Conservation (phyloP, 2,113 vertebrate species). For the Mirounga angustirostris region DNA sequence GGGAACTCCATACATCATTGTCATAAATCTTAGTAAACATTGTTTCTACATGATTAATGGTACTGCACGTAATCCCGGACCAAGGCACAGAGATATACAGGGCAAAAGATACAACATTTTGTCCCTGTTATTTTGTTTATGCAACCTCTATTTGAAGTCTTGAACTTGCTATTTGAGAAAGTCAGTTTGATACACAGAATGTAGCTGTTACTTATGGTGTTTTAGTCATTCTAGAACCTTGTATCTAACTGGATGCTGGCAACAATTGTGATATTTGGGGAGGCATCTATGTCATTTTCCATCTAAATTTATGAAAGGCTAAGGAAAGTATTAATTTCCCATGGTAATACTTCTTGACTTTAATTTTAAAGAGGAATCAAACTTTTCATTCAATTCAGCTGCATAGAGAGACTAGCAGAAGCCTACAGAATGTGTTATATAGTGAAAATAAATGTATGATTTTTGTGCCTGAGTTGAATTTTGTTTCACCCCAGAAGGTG, state of each 20-base stretch:
- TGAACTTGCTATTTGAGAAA: constrained; percentile 13
- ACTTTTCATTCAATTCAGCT: background rate
- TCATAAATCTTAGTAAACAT: background rate
- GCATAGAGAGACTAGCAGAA: background rate
- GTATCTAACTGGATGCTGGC: background rate
- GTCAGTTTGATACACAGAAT: background rate
- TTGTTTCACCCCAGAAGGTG: background rate
- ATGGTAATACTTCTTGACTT: constrained; percentile 28
- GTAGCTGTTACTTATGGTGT: background rate
- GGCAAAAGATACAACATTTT: background rate
- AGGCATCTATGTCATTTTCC: background rate
- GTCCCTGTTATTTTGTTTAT: background rate
- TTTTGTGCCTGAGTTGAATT: constrained; percentile 6
- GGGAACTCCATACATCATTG: background rate
- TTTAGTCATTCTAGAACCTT: constrained; percentile 4
- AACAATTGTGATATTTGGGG: background rate
- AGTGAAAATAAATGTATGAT: background rate
- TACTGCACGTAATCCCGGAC: background rate
- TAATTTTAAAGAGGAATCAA: constrained; percentile 42
- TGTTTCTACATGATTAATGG: background rate
- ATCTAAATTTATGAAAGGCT: constrained; percentile 1
- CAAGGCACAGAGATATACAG: background rate
- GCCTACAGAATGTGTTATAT: background rate
- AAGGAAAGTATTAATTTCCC: constrained; percentile 23
- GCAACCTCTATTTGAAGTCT: background rate